These are phyloP conservation scores for Alauda arvensis DNA, from an alignment of 2,797 vertebrate species.

Conservation along the genomic window DNA sequence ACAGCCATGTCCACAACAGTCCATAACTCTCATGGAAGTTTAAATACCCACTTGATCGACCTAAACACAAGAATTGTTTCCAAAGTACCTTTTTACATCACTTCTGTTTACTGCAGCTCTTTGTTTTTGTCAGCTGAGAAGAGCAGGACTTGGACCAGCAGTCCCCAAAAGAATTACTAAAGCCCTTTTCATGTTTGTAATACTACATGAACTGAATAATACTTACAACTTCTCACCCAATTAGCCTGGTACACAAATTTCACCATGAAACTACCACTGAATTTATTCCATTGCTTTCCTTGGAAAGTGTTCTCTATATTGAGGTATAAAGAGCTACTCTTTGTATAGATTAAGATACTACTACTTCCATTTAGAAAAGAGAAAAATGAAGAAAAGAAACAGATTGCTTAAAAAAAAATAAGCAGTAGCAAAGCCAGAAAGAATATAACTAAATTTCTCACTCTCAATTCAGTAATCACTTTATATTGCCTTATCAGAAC, in stretches of 20 bases:
- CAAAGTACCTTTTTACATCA: background rate
- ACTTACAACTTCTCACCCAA: background rate
- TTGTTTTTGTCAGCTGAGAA: background rate
- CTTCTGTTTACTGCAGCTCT: background rate
- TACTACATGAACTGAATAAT: background rate
- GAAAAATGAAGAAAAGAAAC: background rate
- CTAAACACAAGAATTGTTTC: background rate
- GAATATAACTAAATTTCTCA: background rate
- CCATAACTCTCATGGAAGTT: background rate
- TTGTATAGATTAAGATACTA: background rate
- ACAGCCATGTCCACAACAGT: background rate
- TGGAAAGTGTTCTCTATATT: background rate
- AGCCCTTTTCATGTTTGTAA: background rate
- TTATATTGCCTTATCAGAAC: background rate
- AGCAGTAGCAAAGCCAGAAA: background rate
- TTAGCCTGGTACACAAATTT: background rate
- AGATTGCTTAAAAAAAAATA: background rate
- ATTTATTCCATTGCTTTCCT: background rate
- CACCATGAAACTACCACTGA: background rate
- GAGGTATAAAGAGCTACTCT: background rate
- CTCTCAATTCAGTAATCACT: background rate
- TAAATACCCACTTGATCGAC: background rate
- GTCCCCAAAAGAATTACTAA: background rate
- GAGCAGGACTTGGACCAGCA: background rate
- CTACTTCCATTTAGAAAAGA: background rate